These are phyloP conservation scores for Bufotes viridis DNA, from an alignment of 2,797 vertebrate species.

Conservation along the genomic window DNA sequence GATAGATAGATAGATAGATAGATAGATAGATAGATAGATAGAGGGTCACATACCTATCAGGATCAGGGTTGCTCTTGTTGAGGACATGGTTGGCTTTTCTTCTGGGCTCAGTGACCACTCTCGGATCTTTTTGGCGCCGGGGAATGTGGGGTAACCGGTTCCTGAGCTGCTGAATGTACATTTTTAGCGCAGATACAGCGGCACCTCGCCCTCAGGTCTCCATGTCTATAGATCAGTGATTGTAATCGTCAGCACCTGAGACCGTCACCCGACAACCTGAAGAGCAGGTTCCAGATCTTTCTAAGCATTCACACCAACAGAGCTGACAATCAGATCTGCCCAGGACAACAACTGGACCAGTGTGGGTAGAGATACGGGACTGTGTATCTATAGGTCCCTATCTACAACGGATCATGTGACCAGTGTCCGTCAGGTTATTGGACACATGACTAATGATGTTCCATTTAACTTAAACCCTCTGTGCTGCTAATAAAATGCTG, in stretches of 20 bases:
- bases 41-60: slow-evolving; percentile 2
- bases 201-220: slow-evolving; percentile 8
- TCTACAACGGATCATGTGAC: too few species aligned
- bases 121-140: background rate
- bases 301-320: background rate
- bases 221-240: background rate
- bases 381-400: too few species aligned
- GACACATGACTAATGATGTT: too few species aligned
- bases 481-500: too few species aligned
- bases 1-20: background rate
- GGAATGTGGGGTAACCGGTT: slow-evolving; percentile 33
- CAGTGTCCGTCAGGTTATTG: background rate
- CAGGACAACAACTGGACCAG: background rate
- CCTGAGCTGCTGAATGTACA: background rate
- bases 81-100: background rate
- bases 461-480: too few species aligned
- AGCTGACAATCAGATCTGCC: background rate
- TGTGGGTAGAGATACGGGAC: too few species aligned
- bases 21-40: background rate
- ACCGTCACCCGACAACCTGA: background rate
- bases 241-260: background rate
- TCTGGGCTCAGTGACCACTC: background rate
- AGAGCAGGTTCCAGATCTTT: background rate
- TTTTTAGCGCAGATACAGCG: background rate
- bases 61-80: background rate